Evolutionary conservation across 2,113 vertebrate species (phyloP), one percentile per base, ranked within the genome.

Genomic region (Cavia aperea): DNA sequence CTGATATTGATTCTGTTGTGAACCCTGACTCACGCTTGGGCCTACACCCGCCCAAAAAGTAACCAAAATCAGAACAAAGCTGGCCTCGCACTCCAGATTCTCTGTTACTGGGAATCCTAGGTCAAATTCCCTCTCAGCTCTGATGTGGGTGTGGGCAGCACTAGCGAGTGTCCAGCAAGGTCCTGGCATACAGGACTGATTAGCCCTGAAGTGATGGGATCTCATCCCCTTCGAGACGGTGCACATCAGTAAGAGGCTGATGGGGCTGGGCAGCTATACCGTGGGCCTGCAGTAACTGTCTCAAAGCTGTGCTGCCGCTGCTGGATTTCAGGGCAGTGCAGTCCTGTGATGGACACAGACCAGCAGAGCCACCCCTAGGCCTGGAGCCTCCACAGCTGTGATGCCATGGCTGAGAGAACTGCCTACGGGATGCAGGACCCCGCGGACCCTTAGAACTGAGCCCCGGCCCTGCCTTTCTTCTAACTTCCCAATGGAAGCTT

Each of bases 1-100:
- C 4, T 1, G 1, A 18, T 2, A 31, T 49, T 7, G 12, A 33
- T 54, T 54, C 51, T 56, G 31, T 19, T 2, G 1, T 10, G 9
- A 54, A 9, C 49, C 13, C 5, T 2, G 29, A 54, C 14, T 33
- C 26, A 13, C 43, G 9, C 49, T 49, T 7, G 73, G 46, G 46
- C 46, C 39, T 15, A 16, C 15, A 23, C 24, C 9, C 8, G 46
- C 75, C 46, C 46, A 18, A 29, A 0, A 31, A 26, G 2, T 16
- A 29, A 49, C 66, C 46, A 51, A 8, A 4, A 31, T 16, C 29
- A 31, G 24, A 16, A 15, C 24, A 29, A 49, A 31, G 46, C 46
- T 7, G 29, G 5, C 24, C 14, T 13, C 18, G 8, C 29, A 2
- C 7, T 15, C 12, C 7, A 2, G 46, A 31, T 31, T 46, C 46